Evolutionary conservation across 2,113 vertebrate species (phyloP).

Genomic region (Urocolius indicus): DNA sequence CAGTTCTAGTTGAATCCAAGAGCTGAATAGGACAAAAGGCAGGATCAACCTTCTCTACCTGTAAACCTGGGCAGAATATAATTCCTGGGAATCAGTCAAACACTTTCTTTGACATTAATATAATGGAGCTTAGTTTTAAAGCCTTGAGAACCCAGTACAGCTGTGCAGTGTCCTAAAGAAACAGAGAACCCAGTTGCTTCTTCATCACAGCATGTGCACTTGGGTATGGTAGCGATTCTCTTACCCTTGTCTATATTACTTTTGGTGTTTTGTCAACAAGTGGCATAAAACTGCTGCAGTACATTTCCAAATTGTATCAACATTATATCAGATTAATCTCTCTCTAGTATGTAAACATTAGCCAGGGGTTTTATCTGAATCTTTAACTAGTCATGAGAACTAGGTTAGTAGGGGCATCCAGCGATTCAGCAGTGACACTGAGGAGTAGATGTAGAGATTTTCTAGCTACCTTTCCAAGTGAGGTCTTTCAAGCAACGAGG

Average conservation of each 20-base stretch:
- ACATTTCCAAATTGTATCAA: background rate
- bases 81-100: rapidly evolving
- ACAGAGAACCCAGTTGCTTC: background rate
- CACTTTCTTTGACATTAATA: background rate
- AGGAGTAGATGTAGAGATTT: background rate
- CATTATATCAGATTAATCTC: background rate
- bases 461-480: background rate
- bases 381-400: background rate
- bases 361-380: background rate
- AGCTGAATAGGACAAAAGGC: background rate
- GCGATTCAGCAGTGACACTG: background rate
- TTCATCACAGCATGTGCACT: background rate
- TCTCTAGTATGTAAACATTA: background rate
- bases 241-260: background rate
- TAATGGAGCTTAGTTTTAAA: background rate
- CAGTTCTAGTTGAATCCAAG: background rate
- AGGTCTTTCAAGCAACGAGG: background rate
- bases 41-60: background rate
- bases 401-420: background rate
- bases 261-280: background rate
- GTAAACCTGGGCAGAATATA: background rate
- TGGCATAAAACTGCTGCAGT: background rate
- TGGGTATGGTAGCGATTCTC: background rate
- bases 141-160: background rate
- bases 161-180: background rate